These are phyloP conservation scores for Poecilia wingei DNA, from an alignment of 2,797 vertebrate genomes.

Conservation along the genomic window DNA sequence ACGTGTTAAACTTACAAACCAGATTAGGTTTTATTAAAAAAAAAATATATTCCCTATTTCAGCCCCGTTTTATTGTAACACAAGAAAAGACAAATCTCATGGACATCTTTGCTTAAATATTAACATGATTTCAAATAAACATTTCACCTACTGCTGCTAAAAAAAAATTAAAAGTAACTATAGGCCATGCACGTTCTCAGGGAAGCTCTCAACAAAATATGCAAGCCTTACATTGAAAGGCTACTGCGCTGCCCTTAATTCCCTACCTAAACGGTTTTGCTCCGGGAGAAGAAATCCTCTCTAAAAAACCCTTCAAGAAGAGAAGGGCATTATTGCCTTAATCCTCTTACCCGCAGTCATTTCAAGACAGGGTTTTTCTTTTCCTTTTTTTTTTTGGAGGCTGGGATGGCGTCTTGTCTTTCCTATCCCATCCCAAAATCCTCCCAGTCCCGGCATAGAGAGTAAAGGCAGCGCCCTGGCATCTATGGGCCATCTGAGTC, in stretches of 20 bases:
- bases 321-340: constrained; percentile 99
- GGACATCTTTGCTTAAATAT: neutral
- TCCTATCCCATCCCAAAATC: constrained; percentile 88
- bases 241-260: constrained; percentile 95
- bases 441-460: constrained; percentile 84
- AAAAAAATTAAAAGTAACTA: constrained; percentile 60
- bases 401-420: constrained; percentile 92
- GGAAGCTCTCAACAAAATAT: constrained; percentile 86
- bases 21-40: too few species aligned
- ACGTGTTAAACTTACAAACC: neutral
- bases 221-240: constrained; percentile 94
- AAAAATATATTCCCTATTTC: neutral
- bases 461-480: constrained; percentile 85
- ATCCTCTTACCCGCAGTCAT: constrained; percentile 99
- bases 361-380: constrained; percentile 89
- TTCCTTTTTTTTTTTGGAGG: constrained; percentile 73
- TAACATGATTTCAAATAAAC: constrained; percentile 25
- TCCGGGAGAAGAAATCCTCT: constrained; percentile 99
- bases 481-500: constrained; percentile 82
- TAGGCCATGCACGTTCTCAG: constrained; percentile 62
- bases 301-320: constrained; percentile 92
- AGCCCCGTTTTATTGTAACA: too few species aligned
- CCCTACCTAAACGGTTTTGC: constrained; percentile 98
- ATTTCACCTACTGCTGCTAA: constrained; percentile 38
- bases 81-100: constrained; percentile 1